Conservation (phyloP, 2,797 vertebrate genomes). For the Vespertilio murinus region DNA sequence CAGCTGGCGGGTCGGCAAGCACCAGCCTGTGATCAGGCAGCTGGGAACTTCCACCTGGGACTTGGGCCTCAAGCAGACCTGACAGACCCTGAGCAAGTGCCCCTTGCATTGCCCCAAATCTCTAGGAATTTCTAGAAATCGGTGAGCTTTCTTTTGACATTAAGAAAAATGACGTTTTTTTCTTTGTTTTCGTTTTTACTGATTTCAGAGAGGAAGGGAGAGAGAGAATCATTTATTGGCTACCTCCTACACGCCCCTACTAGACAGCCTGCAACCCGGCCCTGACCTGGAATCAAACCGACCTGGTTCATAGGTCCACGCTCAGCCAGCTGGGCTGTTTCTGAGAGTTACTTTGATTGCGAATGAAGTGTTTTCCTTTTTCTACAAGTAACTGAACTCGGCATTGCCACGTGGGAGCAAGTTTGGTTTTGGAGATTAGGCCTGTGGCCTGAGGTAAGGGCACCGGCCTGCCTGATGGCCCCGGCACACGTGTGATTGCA, state of each 20-base stretch:
- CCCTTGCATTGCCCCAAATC: accelerated
- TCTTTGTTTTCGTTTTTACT: too few species aligned
- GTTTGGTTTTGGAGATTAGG: background rate
- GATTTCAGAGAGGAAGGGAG: too few species aligned
- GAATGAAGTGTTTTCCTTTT: background rate
- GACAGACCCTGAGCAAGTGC: too few species aligned
- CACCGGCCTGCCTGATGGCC: background rate
- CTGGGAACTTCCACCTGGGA: background rate
- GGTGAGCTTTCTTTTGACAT: background rate
- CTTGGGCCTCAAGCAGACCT: too few species aligned
- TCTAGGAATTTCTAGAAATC: background rate
- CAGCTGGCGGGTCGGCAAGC: accelerated
- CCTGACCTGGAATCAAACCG: too few species aligned
- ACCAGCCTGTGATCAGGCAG: background rate
- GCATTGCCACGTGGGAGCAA: background rate
- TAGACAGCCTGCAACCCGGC: too few species aligned
- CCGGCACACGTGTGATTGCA: slow-evolving; percentile 72
- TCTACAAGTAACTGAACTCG: background rate
- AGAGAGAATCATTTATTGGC: too few species aligned
- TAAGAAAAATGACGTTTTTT: background rate
- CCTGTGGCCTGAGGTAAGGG: too few species aligned
- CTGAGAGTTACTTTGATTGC: background rate
- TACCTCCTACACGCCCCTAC: too few species aligned
- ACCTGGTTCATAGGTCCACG: too few species aligned
- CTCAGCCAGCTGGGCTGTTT: too few species aligned